Evolutionary conservation across 1,140 invertebrate genomes (phyloP).

Genomic region (Zelostemma sp.): DNA sequence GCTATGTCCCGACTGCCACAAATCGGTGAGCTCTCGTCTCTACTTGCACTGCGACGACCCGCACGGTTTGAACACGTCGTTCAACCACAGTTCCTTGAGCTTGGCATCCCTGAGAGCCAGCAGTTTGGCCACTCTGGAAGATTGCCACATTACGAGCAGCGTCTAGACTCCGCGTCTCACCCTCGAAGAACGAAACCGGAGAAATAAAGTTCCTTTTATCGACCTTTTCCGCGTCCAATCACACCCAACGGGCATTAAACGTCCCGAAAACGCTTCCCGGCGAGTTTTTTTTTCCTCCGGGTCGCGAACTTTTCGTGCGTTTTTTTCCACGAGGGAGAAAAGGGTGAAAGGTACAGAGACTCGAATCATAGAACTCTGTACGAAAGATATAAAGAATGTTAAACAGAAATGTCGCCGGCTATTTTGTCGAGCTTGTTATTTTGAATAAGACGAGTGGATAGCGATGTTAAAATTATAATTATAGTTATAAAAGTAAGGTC

Average conservation of each 20-base stretch:
- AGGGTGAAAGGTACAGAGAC: too few relatives aligned
- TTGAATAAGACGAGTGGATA: background rate
- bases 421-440: background rate
- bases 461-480: background rate
- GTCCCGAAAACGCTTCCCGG: too few relatives aligned
- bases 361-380: background rate
- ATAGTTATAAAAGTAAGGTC: too few relatives aligned
- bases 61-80: constrained; percentile 61
- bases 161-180: constrained; percentile 52
- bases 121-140: constrained; percentile 67
- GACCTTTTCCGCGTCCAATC: background rate
- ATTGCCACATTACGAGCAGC: constrained; percentile 69
- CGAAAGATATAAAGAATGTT: background rate
- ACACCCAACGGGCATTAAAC: too few relatives aligned
- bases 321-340: too few relatives aligned
- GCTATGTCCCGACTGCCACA: constrained; percentile 76
- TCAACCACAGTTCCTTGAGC: constrained; percentile 70
- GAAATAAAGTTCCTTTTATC: constrained; percentile 12
- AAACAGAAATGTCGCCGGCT: background rate
- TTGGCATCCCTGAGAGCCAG: constrained; percentile 66
- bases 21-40: constrained; percentile 74
- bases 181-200: constrained; percentile 4
- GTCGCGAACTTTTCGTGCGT: too few relatives aligned
- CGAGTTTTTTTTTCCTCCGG: too few relatives aligned
- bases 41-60: constrained; percentile 69